Percentiles rank a stretch among this genome's conserved stretches.
Evolutionary conservation across 2,888 invertebrate species (phyloP).

Genomic region (Syrista parreyssii): DNA sequence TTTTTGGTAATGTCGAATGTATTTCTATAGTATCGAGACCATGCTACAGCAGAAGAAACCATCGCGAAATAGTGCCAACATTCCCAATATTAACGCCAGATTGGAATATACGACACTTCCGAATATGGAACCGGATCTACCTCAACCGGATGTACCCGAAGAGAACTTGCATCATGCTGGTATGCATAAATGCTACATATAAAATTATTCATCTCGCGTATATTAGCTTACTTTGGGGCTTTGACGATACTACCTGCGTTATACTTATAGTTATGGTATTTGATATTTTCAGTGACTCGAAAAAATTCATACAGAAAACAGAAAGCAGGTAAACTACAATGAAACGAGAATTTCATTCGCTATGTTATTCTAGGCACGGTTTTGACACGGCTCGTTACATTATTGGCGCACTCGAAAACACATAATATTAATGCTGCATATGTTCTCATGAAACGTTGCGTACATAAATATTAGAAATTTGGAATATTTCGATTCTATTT

Average conservation of each 20-base stretch:
- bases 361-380: background rate
- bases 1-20: constrained; percentile 7
- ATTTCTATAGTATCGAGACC: constrained; percentile 60
- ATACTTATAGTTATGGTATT: constrained; percentile 16
- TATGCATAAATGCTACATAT: constrained; percentile 22
- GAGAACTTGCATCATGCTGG: constrained; percentile 49
- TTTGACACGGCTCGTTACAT: constrained; percentile 20
- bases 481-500: background rate
- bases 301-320: constrained; percentile 42
- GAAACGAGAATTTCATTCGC: constrained; percentile 1
- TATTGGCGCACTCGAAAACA: constrained; percentile 26
- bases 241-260: background rate
- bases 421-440: constrained; percentile 9
- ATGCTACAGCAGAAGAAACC: constrained; percentile 63
- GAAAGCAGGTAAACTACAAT: constrained; percentile 45
- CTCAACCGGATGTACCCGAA: constrained; percentile 49
- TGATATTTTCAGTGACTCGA: constrained; percentile 49
- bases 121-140: constrained; percentile 59
- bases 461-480: background rate
- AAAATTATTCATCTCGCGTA: background rate
- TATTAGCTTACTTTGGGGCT: background rate
- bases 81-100: constrained; percentile 60
- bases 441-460: background rate
- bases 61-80: constrained; percentile 51
- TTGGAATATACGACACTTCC: constrained; percentile 67